These are phyloP conservation scores for Plumapathes pennacea DNA, from an alignment of 92 coral and sea anemone species.

Conservation along the genomic window DNA sequence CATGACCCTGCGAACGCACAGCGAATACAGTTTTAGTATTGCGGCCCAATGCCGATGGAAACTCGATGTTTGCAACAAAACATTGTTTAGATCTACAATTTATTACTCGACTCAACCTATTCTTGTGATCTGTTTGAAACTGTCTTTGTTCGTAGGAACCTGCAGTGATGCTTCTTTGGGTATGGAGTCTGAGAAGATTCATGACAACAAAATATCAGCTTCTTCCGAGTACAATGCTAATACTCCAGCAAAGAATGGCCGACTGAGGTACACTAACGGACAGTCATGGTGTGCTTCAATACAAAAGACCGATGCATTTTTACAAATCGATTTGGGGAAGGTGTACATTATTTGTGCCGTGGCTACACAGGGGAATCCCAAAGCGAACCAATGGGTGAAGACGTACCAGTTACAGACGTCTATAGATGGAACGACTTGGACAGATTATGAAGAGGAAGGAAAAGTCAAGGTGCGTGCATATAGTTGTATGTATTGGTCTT, in stretches of 20 bases:
- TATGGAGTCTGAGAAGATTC: slow-evolving; percentile 1
- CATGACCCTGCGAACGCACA: no score
- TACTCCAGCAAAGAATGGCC: slow-evolving; percentile 2
- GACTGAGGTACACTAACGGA: background rate
- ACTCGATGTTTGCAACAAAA: no score
- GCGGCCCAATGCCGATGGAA: no score
- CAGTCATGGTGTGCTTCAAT: slow-evolving; percentile 10
- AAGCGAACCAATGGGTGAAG: slow-evolving; percentile 4
- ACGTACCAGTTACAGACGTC: slow-evolving; percentile 6
- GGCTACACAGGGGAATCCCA: slow-evolving; percentile 13
- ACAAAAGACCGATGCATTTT: slow-evolving; percentile 1
- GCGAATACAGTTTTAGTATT: no score
- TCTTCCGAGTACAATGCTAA: background rate
- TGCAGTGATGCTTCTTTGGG: slow-evolving; percentile 5
- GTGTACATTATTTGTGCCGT: slow-evolving; percentile 4
- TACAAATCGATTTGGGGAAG: slow-evolving; percentile 1
- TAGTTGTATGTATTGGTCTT: no score
- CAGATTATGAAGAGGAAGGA: background rate
- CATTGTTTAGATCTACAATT: no score
- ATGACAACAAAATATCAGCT: background rate
- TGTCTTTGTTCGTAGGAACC: background rate
- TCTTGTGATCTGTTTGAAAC: no score
- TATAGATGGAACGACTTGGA: background rate
- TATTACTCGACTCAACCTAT: no score
- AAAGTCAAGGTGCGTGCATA: slow-evolving; percentile 13